phyloP scores from a whole-genome alignment of 2,113 vertebrate genomes.

The Microtus ochrogaster region DNA sequence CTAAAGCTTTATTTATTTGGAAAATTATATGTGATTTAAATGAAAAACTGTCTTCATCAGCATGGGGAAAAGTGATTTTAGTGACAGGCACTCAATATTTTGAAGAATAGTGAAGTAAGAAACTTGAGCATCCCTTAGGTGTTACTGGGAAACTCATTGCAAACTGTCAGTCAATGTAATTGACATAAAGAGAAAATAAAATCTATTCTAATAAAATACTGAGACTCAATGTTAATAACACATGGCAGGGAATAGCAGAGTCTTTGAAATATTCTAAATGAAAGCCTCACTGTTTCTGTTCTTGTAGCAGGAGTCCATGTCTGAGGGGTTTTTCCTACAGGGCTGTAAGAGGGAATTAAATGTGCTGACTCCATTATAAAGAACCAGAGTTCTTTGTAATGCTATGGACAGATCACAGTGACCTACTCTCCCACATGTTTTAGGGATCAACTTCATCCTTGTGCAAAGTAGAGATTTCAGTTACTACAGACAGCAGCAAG shows the following conservation, averaged over 20 bases:
- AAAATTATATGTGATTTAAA: conserved; percentile 63
- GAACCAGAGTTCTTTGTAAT: neutral
- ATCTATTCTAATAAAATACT: conserved; percentile 70
- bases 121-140: conserved; percentile 62
- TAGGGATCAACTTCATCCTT: neutral
- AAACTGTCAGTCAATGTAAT: conserved; percentile 80
- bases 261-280: neutral
- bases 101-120: conserved; percentile 57
- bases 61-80: conserved; percentile 63
- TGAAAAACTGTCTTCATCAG: conserved; percentile 70
- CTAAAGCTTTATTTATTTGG: conserved; percentile 55
- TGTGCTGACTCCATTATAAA: neutral
- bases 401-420: neutral
- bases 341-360: neutral
- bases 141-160: conserved; percentile 72
- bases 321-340: neutral
- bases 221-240: conserved; percentile 74
- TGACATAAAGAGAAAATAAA: conserved; percentile 78
- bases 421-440: neutral
- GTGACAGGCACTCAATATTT: conserved; percentile 75
- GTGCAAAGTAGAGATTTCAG: neutral
- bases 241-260: conserved; percentile 33
- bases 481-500: neutral
- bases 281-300: neutral
- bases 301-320: neutral